phyloP scores from a whole-genome alignment of 2,888 invertebrate species.

The Brassicogethes aeneus region DNA sequence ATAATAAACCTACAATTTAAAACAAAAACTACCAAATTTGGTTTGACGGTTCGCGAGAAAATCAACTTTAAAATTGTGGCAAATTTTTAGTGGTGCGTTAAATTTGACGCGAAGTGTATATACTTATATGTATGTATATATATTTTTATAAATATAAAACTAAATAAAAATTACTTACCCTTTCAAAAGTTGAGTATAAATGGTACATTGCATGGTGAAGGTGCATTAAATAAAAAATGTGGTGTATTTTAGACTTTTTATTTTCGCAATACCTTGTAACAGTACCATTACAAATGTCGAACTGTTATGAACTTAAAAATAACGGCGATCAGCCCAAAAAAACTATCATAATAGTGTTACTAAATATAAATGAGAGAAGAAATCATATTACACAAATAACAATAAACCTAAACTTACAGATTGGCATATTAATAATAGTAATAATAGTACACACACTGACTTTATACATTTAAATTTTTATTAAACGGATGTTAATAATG shows the following conservation, averaged over 20 bases:
- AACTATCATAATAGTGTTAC: conserved; percentile 29
- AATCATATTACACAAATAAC: conserved; percentile 21
- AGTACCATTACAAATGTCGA: conserved; percentile 33
- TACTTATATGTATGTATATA: too few species aligned
- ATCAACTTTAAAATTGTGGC: too few species aligned
- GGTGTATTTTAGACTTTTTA: conserved; percentile 11
- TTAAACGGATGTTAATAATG: conserved; percentile 14
- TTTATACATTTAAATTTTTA: conserved; percentile 23
- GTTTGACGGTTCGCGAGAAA: too few species aligned
- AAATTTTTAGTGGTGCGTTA: too few species aligned
- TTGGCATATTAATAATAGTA: conserved; percentile 25
- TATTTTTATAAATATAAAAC: too few species aligned
- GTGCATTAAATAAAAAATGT: background rate
- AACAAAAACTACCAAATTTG: too few species aligned
- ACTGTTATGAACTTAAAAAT: conserved; percentile 32
- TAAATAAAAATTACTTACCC: too few species aligned
- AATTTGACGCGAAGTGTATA: too few species aligned
- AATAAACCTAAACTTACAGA: conserved; percentile 28
- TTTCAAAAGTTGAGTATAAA: too few species aligned
- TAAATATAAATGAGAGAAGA: conserved; percentile 26
- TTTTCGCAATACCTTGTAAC: conserved; percentile 31
- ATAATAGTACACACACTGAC: conserved; percentile 28
- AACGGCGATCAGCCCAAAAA: conserved; percentile 23
- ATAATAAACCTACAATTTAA: too few species aligned
- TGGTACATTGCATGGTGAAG: too few species aligned